Conservation (phyloP, 2,113 vertebrate genomes). For the Nannobrachium achirus region DNA sequence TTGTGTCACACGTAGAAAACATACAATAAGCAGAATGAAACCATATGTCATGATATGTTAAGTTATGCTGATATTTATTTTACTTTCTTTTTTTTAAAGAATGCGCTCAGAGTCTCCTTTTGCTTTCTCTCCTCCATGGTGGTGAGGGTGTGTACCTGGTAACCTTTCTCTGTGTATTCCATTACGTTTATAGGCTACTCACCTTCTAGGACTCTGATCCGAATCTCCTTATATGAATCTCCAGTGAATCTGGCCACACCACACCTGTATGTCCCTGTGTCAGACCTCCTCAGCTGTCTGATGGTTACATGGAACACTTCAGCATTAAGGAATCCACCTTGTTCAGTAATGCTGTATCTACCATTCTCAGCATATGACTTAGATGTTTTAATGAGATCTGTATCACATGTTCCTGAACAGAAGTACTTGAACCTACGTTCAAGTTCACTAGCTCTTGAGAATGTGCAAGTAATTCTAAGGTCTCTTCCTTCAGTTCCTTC, state of each 20-base stretch:
- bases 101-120: no score
- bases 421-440: neutral
- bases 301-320: constrained; percentile 24
- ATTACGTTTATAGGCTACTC: neutral
- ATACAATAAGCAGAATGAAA: no score
- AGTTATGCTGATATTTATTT: no score
- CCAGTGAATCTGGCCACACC: neutral
- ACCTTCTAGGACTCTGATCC: neutral
- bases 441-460: neutral
- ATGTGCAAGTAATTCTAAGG: neutral
- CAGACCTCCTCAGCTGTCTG: constrained; percentile 3
- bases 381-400: neutral
- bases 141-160: no score
- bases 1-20: no score
- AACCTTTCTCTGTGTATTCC: no score
- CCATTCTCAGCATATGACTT: neutral
- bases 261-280: constrained; percentile 23
- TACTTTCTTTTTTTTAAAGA: no score
- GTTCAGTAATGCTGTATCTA: neutral
- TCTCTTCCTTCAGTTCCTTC: neutral
- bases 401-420: neutral
- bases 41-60: no score
- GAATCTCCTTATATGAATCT: neutral
- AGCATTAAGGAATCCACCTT: neutral
- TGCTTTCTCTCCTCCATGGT: no score